phyloP scores from a whole-genome alignment of 2,888 invertebrate genomes.

The Meteorus colon region DNA sequence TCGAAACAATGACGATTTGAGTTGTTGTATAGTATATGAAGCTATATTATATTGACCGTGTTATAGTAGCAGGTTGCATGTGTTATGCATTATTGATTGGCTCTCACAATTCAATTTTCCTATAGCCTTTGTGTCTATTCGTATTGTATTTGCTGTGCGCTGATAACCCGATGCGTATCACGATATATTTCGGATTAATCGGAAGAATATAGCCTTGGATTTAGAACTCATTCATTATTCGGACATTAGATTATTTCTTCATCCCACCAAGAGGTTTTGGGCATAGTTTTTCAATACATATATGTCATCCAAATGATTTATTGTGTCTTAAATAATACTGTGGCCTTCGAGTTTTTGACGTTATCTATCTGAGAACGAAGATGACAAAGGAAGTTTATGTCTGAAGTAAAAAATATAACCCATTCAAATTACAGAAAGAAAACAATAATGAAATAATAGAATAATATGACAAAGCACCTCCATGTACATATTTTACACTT shows the following conservation, averaged over 20 bases:
- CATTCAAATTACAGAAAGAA: not conserved
- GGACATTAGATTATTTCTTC: not conserved
- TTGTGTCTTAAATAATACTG: not conserved
- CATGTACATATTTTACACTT: not conserved
- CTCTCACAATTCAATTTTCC: not conserved
- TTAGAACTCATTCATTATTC: not conserved
- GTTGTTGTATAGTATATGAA: not conserved
- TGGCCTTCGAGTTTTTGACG: not conserved
- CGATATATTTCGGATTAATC: too few relatives aligned
- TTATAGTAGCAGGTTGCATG: conserved; percentile 37
- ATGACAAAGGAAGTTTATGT: not conserved
- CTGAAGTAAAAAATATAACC: not conserved
- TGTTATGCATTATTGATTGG: conserved; percentile 45
- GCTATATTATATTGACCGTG: conserved; percentile 42
- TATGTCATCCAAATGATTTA: too few relatives aligned
- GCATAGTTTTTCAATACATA: not conserved
- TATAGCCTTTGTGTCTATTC: not conserved
- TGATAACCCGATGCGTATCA: too few relatives aligned
- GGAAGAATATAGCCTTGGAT: not conserved
- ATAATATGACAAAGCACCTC: not conserved
- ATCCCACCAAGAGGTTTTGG: not conserved
- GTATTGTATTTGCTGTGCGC: too few relatives aligned
- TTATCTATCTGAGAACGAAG: not conserved
- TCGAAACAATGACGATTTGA: not conserved
- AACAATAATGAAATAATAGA: not conserved